phyloP scores from a whole-genome alignment of 2,113 vertebrate species.

The Pontoporia blainvillei region DNA sequence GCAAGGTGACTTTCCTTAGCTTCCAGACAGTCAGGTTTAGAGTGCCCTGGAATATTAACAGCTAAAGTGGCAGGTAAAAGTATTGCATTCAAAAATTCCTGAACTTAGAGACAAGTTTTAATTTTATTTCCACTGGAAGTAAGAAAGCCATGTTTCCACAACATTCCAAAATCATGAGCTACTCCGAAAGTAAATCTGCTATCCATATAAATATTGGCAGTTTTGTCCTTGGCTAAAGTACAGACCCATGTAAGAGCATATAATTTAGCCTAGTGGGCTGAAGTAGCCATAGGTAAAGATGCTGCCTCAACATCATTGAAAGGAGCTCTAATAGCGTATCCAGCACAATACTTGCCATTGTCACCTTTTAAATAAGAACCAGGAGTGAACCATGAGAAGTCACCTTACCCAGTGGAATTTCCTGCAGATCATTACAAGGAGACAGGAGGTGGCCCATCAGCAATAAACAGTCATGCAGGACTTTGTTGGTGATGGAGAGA shows the following conservation, averaged over 20 bases:
- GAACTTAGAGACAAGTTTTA: neutral
- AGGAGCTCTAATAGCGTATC: neutral
- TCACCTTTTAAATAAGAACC: neutral
- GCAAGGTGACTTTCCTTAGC: neutral
- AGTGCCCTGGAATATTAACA: neutral
- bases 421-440: neutral
- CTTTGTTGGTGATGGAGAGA: neutral
- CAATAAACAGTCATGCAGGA: neutral
- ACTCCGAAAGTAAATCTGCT: neutral
- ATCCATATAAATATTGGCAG: neutral
- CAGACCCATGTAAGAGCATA: neutral
- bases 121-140: neutral
- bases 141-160: neutral
- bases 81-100: neutral
- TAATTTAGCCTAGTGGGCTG: neutral
- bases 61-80: neutral
- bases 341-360: neutral
- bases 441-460: neutral
- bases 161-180: neutral
- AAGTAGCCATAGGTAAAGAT: neutral
- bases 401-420: neutral
- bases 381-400: neutral
- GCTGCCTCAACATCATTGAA: neutral
- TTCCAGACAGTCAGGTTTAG: neutral
- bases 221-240: neutral